Conservation (phyloP, 2,113 vertebrate genomes). For the Oreotrochilus melanogaster region DNA sequence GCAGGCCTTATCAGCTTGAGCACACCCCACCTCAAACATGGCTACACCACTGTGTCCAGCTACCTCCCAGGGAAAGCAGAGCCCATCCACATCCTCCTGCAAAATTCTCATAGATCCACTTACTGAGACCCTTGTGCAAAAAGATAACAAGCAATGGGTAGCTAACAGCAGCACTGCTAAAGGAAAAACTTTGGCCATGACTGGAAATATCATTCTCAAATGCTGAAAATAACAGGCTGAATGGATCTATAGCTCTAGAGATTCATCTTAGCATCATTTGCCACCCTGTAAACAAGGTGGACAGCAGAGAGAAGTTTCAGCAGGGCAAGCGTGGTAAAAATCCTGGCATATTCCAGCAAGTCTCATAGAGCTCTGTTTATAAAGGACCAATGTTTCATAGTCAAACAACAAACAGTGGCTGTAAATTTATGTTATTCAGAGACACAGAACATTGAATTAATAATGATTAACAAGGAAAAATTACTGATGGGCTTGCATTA, state of each 20-base stretch:
- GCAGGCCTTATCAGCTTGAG: not conserved
- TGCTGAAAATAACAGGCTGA: not conserved
- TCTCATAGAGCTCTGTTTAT: not conserved
- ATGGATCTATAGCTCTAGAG: not conserved
- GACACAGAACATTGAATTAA: not conserved
- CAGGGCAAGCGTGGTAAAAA: not conserved
- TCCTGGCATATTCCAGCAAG: not conserved
- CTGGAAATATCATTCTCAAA: not conserved
- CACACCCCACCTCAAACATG: not conserved
- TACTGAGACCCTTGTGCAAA: not conserved
- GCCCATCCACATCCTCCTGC: not conserved
- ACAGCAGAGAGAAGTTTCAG: not conserved
- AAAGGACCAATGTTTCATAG: not conserved
- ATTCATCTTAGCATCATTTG: not conserved
- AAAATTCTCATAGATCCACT: not conserved
- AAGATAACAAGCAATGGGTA: not conserved
- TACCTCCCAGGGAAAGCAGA: not conserved
- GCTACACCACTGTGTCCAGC: not conserved
- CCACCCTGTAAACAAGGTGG: not conserved
- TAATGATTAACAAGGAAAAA: slow-evolving; percentile 8
- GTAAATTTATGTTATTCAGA: not conserved
- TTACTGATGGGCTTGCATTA: not conserved
- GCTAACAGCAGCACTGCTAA: not conserved
- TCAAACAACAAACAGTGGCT: not conserved
- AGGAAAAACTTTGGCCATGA: not conserved